Evolutionary conservation across 2,113 vertebrate species (phyloP).

Genomic region (Psephotus haematonotus): DNA sequence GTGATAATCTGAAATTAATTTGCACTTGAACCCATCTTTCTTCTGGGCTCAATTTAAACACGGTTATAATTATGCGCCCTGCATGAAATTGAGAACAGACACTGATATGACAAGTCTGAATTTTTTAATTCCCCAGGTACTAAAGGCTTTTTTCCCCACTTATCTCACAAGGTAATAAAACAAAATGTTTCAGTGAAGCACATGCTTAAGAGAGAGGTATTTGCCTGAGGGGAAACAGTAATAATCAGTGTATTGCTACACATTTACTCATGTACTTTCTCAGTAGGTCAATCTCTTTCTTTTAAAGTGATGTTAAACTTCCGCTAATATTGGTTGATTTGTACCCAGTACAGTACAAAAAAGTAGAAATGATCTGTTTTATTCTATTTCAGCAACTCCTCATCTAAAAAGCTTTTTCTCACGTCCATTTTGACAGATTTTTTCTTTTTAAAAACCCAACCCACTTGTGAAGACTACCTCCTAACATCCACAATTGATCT

Average conservation of each 20-base stretch:
- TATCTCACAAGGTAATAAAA: constrained; percentile 97
- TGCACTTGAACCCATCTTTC: constrained; percentile 99
- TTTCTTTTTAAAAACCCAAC: background rate
- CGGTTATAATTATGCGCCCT: constrained; percentile 90
- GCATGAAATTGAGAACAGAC: constrained; percentile 92
- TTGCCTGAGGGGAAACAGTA: constrained; percentile 96
- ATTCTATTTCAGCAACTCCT: constrained; percentile 51
- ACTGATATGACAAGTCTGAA: constrained; percentile 88
- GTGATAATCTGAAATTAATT: constrained; percentile 99
- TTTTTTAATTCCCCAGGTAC: constrained; percentile 95
- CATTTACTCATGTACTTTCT: constrained; percentile 86
- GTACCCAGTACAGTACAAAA: constrained; percentile 64
- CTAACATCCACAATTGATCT: constrained; percentile 83
- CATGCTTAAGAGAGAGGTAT: constrained; percentile 90
- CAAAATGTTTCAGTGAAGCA: constrained; percentile 88
- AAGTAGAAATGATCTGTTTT: constrained; percentile 32
- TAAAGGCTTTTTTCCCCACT: constrained; percentile 82
- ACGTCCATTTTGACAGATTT: constrained; percentile 68
- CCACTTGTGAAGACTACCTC: constrained; percentile 77
- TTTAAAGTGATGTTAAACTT: constrained; percentile 89
- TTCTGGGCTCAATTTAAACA: constrained; percentile 96
- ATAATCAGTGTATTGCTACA: constrained; percentile 87
- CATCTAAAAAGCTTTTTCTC: constrained; percentile 72
- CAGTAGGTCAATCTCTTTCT: constrained; percentile 87
- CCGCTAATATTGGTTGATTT: constrained; percentile 82